Evolutionary conservation across 2,888 invertebrate species (phyloP), one percentile per base, ranked within the genome.

Genomic region (Adela reaumurella): DNA sequence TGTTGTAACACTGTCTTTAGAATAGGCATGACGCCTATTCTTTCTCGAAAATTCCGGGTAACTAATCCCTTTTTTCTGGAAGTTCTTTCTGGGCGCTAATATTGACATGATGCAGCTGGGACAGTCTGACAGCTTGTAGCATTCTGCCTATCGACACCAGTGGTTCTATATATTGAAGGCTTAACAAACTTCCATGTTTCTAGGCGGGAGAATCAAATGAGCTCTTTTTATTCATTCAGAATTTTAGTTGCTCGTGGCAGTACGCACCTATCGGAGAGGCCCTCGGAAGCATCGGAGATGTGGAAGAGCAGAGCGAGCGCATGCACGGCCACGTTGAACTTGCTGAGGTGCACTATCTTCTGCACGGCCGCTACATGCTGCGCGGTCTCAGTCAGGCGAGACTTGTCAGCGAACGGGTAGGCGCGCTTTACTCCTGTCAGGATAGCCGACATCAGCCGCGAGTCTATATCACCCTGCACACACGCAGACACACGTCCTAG

Each of bases 351-450:
- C 3, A 91, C 89, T 14, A 92, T 79, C 57, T 86, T 85, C 65
- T 89, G 92, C 49, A 93, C 71, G 0, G 88, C 87, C 59, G 89
- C 83, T 17, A 89, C 70, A 59, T 92, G 89, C 19, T 82, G 76
- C 0, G 74, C 62, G 1, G 90, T 64, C 28, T 81, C 74, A 1
- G 73, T 63, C 3, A 74, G 50, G 0, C 83, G 70, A 46, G 83
- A 82, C 46, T 82, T 64, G 68, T 89, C 87, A 0, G 93, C 89
- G 73, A 86, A 93, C 1, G 92, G 92, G 72, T 88, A 92, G 0
- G 92, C 90, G 46, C 90, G 81, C 61, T 90, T 91, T 1, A 93
- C 89, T 1, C 92, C 94, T 2, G 86, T 85, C 48, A 94, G 64
- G 8, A 94, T 81, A 0, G 87, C 89, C 17, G 86, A 85, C 86